Percentiles rank a stretch among this genome's conserved stretches.
phyloP scores from a whole-genome alignment of 2,113 vertebrate species.

The Vidua macroura region DNA sequence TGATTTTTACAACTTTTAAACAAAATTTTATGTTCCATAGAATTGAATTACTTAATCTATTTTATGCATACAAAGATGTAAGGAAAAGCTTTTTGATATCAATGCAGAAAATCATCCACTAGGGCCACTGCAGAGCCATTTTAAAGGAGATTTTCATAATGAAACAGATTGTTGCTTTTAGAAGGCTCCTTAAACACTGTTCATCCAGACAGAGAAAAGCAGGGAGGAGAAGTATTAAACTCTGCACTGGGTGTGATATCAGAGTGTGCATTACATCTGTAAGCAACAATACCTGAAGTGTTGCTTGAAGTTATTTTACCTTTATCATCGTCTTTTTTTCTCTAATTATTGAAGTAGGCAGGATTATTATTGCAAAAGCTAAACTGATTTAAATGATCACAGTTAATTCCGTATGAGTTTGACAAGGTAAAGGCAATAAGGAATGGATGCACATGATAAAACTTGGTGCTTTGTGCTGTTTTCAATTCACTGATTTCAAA shows the following conservation, averaged over 20 bases:
- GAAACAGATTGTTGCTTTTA: not conserved
- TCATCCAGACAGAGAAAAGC: not conserved
- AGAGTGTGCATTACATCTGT: not conserved
- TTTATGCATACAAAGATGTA: not conserved
- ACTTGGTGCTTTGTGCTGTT: slow-evolving; percentile 22
- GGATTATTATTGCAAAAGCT: not conserved
- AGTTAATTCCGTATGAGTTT: not conserved
- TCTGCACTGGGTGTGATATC: not conserved
- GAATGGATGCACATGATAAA: slow-evolving; percentile 9
- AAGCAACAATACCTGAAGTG: not conserved
- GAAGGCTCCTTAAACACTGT: not conserved
- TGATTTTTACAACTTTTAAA: not conserved
- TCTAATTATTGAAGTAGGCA: not conserved
- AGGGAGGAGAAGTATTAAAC: not conserved
- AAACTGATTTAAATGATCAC: not conserved
- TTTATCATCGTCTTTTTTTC: not conserved
- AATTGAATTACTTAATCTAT: not conserved
- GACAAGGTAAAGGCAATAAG: slow-evolving; percentile 3
- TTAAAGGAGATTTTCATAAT: not conserved
- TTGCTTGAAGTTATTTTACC: not conserved
- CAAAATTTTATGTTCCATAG: not conserved
- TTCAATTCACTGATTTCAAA: slow-evolving; percentile 47
- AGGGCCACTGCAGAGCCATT: not conserved
- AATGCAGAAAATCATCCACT: not conserved
- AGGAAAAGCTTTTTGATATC: not conserved